Evolutionary conservation across 1,140 invertebrate genomes (phyloP).

Genomic region (Aphelenchoides besseyi): DNA sequence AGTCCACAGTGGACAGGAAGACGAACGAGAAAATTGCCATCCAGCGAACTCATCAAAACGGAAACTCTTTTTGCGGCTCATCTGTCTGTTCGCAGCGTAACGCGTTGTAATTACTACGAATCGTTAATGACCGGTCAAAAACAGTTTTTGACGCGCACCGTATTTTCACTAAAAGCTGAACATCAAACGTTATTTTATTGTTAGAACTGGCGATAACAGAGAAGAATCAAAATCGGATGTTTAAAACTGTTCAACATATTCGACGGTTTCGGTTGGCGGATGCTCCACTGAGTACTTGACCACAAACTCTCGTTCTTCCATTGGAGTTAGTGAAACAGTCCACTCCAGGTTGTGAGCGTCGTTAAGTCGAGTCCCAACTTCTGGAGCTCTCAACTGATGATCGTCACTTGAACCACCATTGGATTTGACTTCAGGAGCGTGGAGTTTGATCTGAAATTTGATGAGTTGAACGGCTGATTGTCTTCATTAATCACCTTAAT

Average conservation of each 20-base stretch:
- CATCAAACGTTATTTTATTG: too few relatives aligned
- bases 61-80: too few relatives aligned
- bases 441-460: constrained; percentile 36
- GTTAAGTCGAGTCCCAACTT: constrained; percentile 51
- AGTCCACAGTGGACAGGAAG: too few relatives aligned
- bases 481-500: constrained; percentile 61
- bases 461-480: background rate
- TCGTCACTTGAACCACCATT: constrained; percentile 24
- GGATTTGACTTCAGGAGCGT: constrained; percentile 40
- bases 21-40: too few relatives aligned
- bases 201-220: background rate
- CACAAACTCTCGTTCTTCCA: constrained; percentile 45
- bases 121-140: too few relatives aligned
- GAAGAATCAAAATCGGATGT: background rate
- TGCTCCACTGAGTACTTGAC: constrained; percentile 38
- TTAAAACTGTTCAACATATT: constrained; percentile 25
- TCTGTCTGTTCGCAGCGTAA: too few relatives aligned
- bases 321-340: constrained; percentile 52
- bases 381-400: constrained; percentile 27
- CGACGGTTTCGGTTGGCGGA: constrained; percentile 25
- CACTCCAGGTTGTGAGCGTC: constrained; percentile 63
- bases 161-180: too few relatives aligned
- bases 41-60: too few relatives aligned
- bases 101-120: too few relatives aligned
- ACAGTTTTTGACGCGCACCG: too few relatives aligned